Conservation (phyloP, 2,113 vertebrate genomes). For the Lepidiolamprologus cunningtoni region DNA sequence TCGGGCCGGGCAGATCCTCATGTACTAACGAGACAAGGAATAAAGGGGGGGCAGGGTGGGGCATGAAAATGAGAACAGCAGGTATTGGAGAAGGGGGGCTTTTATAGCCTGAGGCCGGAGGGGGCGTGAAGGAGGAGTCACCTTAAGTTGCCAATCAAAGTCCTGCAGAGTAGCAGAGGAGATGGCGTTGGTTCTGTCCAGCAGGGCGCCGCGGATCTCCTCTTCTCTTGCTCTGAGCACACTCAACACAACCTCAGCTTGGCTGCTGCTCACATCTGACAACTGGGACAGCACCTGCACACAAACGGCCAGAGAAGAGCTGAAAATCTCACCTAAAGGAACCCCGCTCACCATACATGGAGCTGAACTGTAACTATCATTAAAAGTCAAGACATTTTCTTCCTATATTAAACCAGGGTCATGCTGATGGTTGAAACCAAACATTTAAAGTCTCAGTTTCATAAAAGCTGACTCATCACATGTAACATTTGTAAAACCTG, state of each 20-base stretch:
- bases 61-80: no score
- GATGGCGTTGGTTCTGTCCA: conserved; percentile 78
- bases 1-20: not conserved
- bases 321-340: not conserved
- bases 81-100: not conserved
- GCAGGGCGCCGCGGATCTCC: conserved; percentile 78
- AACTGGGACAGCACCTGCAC: conserved; percentile 73
- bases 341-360: not conserved
- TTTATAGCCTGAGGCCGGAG: not conserved
- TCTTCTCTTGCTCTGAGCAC: conserved; percentile 78
- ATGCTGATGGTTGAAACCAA: not conserved
- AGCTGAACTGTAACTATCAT: not conserved
- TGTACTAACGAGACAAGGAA: not conserved
- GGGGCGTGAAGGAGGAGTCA: conserved; percentile 22
- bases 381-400: not conserved
- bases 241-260: conserved; percentile 69
- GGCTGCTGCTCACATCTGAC: conserved; percentile 62
- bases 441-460: not conserved
- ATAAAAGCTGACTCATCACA: not conserved
- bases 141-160: conserved; percentile 98
- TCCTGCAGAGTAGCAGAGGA: conserved; percentile 83
- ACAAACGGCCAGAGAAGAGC: not conserved
- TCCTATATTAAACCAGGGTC: not conserved
- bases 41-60: not conserved
- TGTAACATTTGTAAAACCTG: not conserved